Evolutionary conservation across 2,797 vertebrate genomes (phyloP).

Genomic region (Tapera naevia): DNA sequence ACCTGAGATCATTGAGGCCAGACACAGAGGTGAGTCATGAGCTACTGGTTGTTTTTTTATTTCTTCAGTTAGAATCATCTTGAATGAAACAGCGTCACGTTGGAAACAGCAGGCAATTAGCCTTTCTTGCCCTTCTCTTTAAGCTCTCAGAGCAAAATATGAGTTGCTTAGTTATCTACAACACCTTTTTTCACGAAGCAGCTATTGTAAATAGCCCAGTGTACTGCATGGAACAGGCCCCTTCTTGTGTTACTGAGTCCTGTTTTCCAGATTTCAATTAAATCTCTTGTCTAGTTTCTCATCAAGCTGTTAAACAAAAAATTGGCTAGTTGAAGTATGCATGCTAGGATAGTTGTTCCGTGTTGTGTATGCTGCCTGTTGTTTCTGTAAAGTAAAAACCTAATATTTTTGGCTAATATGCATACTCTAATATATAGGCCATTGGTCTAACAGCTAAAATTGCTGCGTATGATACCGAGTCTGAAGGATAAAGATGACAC

Average conservation of each 20-base stretch:
- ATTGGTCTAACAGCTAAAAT: neutral
- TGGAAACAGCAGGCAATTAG: conserved; percentile 25
- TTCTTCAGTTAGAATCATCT: neutral
- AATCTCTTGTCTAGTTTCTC: neutral
- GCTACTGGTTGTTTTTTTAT: neutral
- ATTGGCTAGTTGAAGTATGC: neutral
- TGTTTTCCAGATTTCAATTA: neutral
- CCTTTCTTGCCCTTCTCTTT: conserved; percentile 32
- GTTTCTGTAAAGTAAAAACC: neutral
- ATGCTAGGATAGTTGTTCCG: neutral
- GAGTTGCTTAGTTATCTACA: conserved; percentile 13
- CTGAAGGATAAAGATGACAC: neutral
- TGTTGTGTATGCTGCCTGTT: neutral
- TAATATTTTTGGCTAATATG: neutral
- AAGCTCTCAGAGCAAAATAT: neutral
- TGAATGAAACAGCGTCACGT: neutral
- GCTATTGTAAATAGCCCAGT: neutral
- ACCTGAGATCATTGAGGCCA: conserved; percentile 91
- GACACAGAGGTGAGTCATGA: conserved; percentile 85
- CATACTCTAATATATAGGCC: neutral
- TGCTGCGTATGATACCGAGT: neutral
- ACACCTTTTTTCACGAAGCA: neutral
- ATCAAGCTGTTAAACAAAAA: neutral
- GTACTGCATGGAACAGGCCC: neutral
- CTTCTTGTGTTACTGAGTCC: neutral